These are phyloP conservation scores for Mugil cephalus DNA, from an alignment of 2,113 vertebrate species.

Conservation along the genomic window DNA sequence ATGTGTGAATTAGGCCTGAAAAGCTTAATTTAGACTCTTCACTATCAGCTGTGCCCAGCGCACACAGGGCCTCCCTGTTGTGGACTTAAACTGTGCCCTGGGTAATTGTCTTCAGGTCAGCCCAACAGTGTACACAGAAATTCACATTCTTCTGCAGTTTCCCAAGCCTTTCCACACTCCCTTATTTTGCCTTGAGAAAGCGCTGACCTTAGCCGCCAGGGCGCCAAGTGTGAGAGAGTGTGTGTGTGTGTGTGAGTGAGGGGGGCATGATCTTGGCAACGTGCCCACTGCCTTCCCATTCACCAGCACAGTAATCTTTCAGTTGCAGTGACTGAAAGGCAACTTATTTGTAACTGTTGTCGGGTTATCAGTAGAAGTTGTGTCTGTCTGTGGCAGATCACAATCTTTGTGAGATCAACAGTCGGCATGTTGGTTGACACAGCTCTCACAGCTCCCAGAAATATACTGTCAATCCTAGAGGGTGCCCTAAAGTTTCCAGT, in stretches of 20 bases:
- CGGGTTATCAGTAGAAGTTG: conserved; percentile 44
- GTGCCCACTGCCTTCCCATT: conserved; percentile 69
- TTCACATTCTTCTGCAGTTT: conserved; percentile 78
- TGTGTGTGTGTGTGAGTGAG: conserved; percentile 22
- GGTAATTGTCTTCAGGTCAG: conserved; percentile 71
- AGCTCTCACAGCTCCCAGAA: not conserved
- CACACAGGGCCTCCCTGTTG: conserved; percentile 68
- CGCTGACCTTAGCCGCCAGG: conserved; percentile 80
- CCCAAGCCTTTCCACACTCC: conserved; percentile 79
- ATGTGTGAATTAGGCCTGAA: conserved; percentile 66
- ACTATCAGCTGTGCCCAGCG: conserved; percentile 28
- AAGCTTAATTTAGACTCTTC: conserved; percentile 60
- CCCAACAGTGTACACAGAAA: conserved; percentile 52
- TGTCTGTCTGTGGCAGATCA: not conserved
- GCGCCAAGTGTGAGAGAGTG: conserved; percentile 36
- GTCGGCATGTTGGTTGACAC: too few relatives aligned
- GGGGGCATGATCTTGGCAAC: conserved; percentile 65
- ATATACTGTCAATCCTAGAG: not conserved
- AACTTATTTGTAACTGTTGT: conserved; percentile 35
- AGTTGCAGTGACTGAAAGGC: conserved; percentile 59
- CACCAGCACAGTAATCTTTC: conserved; percentile 77
- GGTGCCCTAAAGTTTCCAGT: not conserved
- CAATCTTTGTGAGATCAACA: not conserved
- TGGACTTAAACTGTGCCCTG: conserved; percentile 64
- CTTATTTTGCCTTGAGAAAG: conserved; percentile 84